Conservation (phyloP, 2,888 invertebrate genomes). For the Frankliniella intonsa region DNA sequence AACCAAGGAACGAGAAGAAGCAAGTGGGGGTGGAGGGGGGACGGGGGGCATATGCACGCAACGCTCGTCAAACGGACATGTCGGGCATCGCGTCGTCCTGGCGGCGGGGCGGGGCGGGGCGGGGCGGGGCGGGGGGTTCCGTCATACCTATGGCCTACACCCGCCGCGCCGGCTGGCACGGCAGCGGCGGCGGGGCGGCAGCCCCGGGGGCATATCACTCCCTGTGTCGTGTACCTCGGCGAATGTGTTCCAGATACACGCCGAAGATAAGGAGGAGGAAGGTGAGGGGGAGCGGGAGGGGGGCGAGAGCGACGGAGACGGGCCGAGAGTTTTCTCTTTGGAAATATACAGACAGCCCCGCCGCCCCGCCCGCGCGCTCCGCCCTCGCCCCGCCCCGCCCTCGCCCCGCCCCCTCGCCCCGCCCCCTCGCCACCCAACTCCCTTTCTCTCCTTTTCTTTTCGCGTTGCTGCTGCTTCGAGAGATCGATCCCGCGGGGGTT, state of each 20-base stretch:
- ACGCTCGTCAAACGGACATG: background rate
- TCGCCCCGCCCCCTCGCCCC: background rate
- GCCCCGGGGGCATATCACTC: slow-evolving; percentile 1
- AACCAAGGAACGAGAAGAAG: background rate
- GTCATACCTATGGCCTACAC: background rate
- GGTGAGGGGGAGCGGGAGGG: background rate
- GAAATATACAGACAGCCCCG: slow-evolving; percentile 1
- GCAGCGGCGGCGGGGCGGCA: background rate
- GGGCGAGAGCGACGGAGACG: background rate
- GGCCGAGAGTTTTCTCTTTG: background rate
- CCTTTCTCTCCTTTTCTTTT: slow-evolving; percentile 19
- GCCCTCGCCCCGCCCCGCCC: no score
- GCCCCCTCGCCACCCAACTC: background rate
- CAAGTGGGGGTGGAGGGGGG: no score
- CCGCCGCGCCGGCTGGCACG: background rate
- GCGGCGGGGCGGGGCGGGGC: background rate
- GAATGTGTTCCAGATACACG: slow-evolving; percentile 15
- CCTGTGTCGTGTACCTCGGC: slow-evolving; percentile 15
- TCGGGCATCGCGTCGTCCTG: background rate
- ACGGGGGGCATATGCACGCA: slow-evolving; percentile 12
- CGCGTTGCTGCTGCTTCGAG: background rate
- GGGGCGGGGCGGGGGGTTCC: background rate
- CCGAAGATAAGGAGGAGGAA: background rate
- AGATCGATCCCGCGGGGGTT: slow-evolving; percentile 22
- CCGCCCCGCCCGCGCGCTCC: background rate